Percentiles rank a stretch among this genome's conserved stretches.
These are phyloP conservation scores for Diarsia brunnea DNA, from an alignment of 2,888 invertebrate species.

Conservation along the genomic window DNA sequence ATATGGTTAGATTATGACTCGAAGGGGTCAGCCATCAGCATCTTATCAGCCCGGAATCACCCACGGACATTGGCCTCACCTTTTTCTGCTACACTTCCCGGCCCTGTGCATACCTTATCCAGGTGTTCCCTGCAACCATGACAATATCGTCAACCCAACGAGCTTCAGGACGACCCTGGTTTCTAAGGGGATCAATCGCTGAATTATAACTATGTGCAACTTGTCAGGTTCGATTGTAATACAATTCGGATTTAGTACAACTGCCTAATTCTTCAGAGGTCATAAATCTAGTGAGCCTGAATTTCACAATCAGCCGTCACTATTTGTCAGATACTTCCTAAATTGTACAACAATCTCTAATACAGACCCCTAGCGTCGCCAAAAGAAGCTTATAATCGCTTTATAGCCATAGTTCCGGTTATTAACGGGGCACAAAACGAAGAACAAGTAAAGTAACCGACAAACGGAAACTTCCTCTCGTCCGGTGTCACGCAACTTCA, in stretches of 20 bases:
- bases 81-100: no score
- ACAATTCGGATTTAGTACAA: background rate
- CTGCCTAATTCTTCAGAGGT: background rate
- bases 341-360: background rate
- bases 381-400: background rate
- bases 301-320: background rate
- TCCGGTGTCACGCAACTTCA: constrained; percentile 1
- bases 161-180: no score
- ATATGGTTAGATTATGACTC: background rate
- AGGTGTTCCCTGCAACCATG: no score
- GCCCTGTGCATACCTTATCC: no score
- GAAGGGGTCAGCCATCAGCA: background rate
- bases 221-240: background rate
- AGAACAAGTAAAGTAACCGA: constrained; percentile 10
- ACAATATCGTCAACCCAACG: no score
- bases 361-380: background rate
- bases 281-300: background rate
- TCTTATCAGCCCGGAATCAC: no score
- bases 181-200: background rate
- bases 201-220: background rate
- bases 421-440: background rate
- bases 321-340: background rate
- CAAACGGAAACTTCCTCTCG: constrained; percentile 21
- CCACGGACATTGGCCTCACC: no score
- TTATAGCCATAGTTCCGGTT: background rate